Percentiles rank a stretch among this genome's conserved stretches.
Conservation (phyloP, 2,888 invertebrate species). For the Serrognathus titanus region DNA sequence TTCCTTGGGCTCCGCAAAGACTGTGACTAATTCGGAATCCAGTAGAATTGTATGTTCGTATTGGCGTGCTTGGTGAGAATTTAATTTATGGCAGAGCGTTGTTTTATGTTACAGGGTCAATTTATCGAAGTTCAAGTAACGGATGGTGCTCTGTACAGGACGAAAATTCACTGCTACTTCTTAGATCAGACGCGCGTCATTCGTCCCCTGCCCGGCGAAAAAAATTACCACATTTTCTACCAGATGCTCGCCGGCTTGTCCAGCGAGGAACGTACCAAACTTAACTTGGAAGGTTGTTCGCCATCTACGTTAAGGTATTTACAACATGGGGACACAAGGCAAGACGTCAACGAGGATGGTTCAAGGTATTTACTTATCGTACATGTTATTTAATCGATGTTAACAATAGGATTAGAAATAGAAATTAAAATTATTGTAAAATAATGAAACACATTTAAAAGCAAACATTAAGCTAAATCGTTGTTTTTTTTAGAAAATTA, state of each 20-base stretch:
- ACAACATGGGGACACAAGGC: slow-evolving; percentile 67
- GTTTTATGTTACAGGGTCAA: slow-evolving; percentile 66
- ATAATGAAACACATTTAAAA: too few species aligned
- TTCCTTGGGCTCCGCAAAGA: slow-evolving; percentile 87
- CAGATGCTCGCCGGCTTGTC: slow-evolving; percentile 89
- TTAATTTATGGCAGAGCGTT: slow-evolving; percentile 1
- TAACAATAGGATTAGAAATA: too few species aligned
- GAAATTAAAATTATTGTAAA: too few species aligned
- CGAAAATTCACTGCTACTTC: slow-evolving; percentile 95
- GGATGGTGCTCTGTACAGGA: slow-evolving; percentile 89
- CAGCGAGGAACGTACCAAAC: slow-evolving; percentile 78
- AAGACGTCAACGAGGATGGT: slow-evolving; percentile 71
- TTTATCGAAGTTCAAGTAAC: slow-evolving; percentile 96
- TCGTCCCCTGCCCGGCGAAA: slow-evolving; percentile 78
- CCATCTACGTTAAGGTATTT: slow-evolving; percentile 80
- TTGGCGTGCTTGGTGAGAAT: slow-evolving; percentile 1
- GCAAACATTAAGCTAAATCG: too few species aligned
- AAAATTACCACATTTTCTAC: slow-evolving; percentile 96
- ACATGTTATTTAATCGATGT: too few species aligned
- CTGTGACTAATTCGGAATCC: slow-evolving; percentile 85
- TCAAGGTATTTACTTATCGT: slow-evolving; percentile 40
- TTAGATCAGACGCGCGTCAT: slow-evolving; percentile 91
- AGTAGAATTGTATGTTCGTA: slow-evolving; percentile 75
- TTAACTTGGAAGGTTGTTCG: slow-evolving; percentile 83
- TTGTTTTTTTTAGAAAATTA: too few species aligned